These are phyloP conservation scores for Rhabdornis inornatus DNA, from an alignment of 2,113 vertebrate species.

Conservation along the genomic window DNA sequence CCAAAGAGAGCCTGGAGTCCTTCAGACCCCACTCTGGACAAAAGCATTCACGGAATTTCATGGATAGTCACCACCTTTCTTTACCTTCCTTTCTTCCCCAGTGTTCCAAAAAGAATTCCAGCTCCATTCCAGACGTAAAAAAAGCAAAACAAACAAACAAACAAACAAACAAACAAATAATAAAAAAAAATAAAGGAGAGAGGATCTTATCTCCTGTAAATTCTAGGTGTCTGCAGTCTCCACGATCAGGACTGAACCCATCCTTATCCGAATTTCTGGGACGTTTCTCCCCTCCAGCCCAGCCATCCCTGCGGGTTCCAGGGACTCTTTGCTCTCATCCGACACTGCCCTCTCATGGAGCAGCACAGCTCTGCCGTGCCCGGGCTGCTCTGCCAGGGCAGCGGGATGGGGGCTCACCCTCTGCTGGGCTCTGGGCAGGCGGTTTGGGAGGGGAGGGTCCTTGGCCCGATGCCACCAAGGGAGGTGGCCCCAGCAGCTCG, in stretches of 20 bases:
- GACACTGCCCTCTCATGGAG: slow-evolving; percentile 53
- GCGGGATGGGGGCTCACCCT: not conserved
- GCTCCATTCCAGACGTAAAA: not conserved
- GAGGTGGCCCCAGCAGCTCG: not conserved
- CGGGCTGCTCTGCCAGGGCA: not conserved
- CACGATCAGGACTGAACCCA: not conserved
- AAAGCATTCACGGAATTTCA: not conserved
- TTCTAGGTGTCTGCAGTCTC: not conserved
- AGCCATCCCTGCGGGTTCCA: not conserved
- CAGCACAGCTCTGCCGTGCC: not conserved
- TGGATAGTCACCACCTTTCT: not conserved
- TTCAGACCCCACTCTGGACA: not conserved
- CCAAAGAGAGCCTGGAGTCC: not conserved
- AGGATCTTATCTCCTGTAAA: not conserved
- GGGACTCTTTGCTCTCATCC: not conserved
- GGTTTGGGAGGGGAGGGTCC: not conserved
- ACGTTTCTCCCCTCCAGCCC: not conserved
- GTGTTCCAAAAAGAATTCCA: not conserved
- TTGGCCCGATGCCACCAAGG: not conserved
- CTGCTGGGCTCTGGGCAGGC: rapidly evolving
- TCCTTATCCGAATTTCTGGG: not conserved
- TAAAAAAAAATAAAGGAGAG: too few species aligned
- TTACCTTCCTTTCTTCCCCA: not conserved
- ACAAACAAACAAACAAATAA: not conserved
- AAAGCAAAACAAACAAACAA: not conserved